Conservation (phyloP, 2,113 vertebrate genomes). For the Gymnocephalus cernua region DNA sequence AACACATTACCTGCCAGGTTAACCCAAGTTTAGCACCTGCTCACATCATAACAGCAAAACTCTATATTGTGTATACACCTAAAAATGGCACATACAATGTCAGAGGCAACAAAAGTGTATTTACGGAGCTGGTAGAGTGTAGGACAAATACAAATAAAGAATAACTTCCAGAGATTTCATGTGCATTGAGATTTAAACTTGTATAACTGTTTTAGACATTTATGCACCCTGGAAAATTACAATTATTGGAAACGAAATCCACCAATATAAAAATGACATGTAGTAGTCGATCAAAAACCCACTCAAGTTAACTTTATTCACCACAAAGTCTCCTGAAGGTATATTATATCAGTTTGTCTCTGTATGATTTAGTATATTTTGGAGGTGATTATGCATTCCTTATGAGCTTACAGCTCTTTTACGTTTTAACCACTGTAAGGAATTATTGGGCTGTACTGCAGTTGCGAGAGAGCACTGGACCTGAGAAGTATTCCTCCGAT, state of each 20-base stretch:
- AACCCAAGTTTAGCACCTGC: neutral
- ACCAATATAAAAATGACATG: neutral
- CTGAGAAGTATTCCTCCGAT: slow-evolving; percentile 56
- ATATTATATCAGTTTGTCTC: neutral
- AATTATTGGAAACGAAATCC: neutral
- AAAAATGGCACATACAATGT: neutral
- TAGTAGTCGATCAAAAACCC: neutral
- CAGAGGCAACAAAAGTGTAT: neutral
- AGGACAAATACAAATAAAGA: neutral
- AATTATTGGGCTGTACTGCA: slow-evolving; percentile 2
- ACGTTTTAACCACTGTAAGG: slow-evolving; percentile 35
- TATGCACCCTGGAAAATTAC: neutral
- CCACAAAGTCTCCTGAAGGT: neutral
- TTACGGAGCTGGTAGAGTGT: neutral
- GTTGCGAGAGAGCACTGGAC: neutral
- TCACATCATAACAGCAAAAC: slow-evolving; percentile 7
- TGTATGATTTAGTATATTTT: slow-evolving; percentile 35
- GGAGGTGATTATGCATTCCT: slow-evolving; percentile 37
- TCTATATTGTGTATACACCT: neutral
- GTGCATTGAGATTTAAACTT: no score
- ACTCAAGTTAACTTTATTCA: neutral
- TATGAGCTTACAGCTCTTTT: slow-evolving; percentile 39
- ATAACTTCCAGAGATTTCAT: no score
- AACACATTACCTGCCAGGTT: slow-evolving; percentile 44
- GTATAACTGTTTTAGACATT: no score